Conservation (phyloP, 2,888 invertebrate genomes). For the Notodonta ziczac region DNA sequence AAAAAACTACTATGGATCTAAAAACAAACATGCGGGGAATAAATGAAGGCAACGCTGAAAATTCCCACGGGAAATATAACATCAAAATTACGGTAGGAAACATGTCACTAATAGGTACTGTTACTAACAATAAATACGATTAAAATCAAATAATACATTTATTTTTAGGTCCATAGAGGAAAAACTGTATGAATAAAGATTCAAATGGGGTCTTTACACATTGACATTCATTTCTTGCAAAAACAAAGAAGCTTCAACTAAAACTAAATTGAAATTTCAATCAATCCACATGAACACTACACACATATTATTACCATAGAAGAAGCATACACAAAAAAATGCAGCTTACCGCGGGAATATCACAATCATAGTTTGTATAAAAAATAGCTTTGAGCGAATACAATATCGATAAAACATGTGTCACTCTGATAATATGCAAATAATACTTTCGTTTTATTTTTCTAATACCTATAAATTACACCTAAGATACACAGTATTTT, state of each 20-base stretch:
- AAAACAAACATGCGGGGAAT: slow-evolving; percentile 11
- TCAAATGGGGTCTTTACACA: background rate
- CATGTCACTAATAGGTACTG: no score
- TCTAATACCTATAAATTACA: background rate
- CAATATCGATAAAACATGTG: no score
- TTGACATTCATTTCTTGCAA: background rate
- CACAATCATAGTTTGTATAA: no score
- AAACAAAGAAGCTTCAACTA: background rate
- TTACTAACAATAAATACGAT: no score
- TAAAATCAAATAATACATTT: no score
- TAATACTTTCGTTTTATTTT: background rate
- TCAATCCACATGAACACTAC: background rate
- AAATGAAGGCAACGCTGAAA: background rate
- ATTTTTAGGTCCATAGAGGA: background rate
- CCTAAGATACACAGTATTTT: background rate
- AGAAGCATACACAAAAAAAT: background rate
- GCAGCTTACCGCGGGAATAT: no score
- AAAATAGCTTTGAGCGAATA: no score
- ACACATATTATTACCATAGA: background rate
- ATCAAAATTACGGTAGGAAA: background rate
- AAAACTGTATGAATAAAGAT: background rate
- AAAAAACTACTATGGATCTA: slow-evolving; percentile 14
- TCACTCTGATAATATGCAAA: no score
- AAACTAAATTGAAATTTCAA: background rate
- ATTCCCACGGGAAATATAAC: slow-evolving; percentile 1